Conservation (phyloP, 2,113 vertebrate species). For the Podocnemis expansa region DNA sequence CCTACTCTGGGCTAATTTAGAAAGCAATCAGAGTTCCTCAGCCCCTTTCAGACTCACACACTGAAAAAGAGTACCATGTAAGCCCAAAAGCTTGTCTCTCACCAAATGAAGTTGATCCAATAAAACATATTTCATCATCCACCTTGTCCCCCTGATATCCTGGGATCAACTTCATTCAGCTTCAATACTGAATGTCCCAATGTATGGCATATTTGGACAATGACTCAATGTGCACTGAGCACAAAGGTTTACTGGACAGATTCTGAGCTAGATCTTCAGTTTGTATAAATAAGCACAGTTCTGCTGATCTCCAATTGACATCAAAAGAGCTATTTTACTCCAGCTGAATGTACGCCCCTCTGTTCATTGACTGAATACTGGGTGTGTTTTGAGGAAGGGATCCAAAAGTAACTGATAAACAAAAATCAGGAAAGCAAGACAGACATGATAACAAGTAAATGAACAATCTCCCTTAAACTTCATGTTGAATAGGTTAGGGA, state of each 20-base stretch:
- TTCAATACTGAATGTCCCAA: not conserved
- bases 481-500: not conserved
- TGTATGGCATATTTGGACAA: not conserved
- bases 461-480: not conserved
- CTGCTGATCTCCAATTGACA: not conserved
- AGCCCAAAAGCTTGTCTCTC: not conserved
- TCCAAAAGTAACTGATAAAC: not conserved
- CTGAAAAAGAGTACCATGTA: not conserved
- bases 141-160: not conserved
- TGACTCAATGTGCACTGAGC: not conserved
- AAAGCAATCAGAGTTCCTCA: not conserved
- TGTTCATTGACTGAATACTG: not conserved
- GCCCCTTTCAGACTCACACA: not conserved
- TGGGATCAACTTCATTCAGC: not conserved
- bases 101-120: not conserved
- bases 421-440: not conserved
- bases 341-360: not conserved
- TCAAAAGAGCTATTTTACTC: not conserved
- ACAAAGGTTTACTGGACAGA: too few relatives aligned
- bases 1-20: not conserved
- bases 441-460: not conserved
- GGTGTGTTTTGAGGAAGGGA: not conserved
- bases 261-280: too few relatives aligned
- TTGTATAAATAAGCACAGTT: not conserved
- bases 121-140: not conserved